Percentiles rank a stretch among this genome's conserved stretches.
These are phyloP conservation scores for Danio aesculapii DNA, from an alignment of 2,797 vertebrate species.

Conservation along the genomic window DNA sequence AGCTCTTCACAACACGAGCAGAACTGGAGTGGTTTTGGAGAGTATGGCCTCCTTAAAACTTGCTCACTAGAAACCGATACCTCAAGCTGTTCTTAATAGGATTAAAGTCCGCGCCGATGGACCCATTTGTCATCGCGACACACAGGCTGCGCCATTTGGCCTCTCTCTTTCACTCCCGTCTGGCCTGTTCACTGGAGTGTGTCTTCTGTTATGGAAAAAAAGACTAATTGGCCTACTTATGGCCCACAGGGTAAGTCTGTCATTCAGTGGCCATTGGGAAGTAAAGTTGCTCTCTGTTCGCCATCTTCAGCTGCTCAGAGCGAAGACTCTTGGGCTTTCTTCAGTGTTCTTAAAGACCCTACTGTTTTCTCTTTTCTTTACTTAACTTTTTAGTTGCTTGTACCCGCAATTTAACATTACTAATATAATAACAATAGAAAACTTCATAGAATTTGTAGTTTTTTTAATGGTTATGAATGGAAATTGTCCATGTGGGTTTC, in stretches of 20 bases:
- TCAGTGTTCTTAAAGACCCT: too few relatives aligned
- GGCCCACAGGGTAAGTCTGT: conserved; percentile 82
- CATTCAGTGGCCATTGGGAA: conserved; percentile 77
- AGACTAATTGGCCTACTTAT: conserved; percentile 78
- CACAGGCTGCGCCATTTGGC: conserved; percentile 60
- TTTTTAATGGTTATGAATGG: too few relatives aligned
- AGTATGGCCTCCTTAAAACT: conserved; percentile 37
- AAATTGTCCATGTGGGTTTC: too few relatives aligned
- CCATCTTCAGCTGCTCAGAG: conserved; percentile 76
- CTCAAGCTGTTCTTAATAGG: conserved; percentile 37
- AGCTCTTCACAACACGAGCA: background rate
- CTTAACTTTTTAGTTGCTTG: too few relatives aligned
- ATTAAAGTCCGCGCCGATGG: conserved; percentile 39
- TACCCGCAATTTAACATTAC: too few relatives aligned
- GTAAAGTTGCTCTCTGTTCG: conserved; percentile 72
- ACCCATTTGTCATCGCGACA: conserved; percentile 62
- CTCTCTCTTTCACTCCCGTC: conserved; percentile 68
- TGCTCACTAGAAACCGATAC: conserved; percentile 44
- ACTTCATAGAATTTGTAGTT: too few relatives aligned
- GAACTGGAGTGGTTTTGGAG: conserved; percentile 14
- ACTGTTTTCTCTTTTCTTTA: too few relatives aligned
- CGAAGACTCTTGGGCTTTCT: too few relatives aligned
- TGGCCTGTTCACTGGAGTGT: conserved; percentile 68
- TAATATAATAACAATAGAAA: too few relatives aligned
- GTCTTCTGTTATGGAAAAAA: conserved; percentile 68